Percentiles rank a stretch among this genome's conserved stretches.
Conservation (phyloP, 2,797 vertebrate genomes). For the Corythornis leucogaster region DNA sequence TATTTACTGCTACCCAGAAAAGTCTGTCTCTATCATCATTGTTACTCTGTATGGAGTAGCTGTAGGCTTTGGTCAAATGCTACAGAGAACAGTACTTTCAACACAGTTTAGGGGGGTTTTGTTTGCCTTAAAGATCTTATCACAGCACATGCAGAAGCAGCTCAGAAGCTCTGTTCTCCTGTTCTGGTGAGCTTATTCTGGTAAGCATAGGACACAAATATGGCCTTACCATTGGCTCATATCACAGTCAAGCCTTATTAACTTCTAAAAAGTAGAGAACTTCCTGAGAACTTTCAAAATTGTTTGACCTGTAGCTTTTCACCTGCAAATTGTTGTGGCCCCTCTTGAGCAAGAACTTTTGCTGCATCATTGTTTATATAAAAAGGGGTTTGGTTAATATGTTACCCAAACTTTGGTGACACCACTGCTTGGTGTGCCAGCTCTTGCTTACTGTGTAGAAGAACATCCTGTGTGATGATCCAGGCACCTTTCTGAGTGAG, state of each 20-base stretch:
- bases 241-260: background rate
- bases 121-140: background rate
- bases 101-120: background rate
- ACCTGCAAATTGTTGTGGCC: background rate
- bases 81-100: background rate
- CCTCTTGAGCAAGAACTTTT: background rate
- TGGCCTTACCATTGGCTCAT: background rate
- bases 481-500: background rate
- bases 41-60: background rate
- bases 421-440: fast-evolving
- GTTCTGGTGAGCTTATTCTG: background rate
- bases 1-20: background rate
- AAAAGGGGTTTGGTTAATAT: constrained; percentile 7
- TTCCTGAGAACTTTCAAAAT: background rate
- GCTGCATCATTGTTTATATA: background rate
- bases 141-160: background rate
- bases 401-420: background rate
- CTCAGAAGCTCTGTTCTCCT: background rate
- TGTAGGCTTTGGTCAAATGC: background rate
- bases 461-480: background rate
- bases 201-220: background rate
- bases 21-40: background rate
- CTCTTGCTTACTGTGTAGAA: background rate
- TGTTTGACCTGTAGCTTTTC: fast-evolving
- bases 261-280: background rate